phyloP scores from a whole-genome alignment of 2,797 vertebrate species.

The Hapalemur alaotrensis region DNA sequence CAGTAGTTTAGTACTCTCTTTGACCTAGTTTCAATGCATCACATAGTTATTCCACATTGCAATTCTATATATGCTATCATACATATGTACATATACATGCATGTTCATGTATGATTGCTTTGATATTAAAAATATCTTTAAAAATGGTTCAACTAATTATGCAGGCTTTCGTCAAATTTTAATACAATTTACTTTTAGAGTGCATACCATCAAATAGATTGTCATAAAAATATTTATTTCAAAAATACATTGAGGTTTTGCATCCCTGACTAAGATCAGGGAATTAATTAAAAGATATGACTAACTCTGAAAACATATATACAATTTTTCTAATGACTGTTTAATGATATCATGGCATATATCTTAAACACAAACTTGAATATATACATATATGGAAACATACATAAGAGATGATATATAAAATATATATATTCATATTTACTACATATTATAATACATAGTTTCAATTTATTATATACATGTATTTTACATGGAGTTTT shows the following conservation, averaged over 20 bases:
- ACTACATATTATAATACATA: not conserved
- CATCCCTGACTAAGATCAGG: not conserved
- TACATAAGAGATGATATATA: not conserved
- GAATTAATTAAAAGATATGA: not conserved
- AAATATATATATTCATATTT: not conserved
- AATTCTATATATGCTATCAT: not conserved
- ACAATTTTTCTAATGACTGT: not conserved
- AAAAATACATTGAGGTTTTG: not conserved
- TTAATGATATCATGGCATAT: not conserved
- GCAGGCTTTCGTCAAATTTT: not conserved
- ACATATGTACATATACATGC: not conserved
- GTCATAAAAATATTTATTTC: not conserved
- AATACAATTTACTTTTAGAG: not conserved
- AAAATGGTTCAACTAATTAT: not conserved
- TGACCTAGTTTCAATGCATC: not conserved
- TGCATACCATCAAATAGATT: not conserved
- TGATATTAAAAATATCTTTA: not conserved
- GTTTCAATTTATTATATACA: not conserved
- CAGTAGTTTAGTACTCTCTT: not conserved
- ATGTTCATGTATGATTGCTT: not conserved
- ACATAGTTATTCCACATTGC: not conserved
- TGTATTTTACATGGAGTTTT: not conserved
- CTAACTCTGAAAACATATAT: not conserved
- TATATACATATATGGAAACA: not conserved
- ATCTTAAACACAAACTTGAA: not conserved